Evolutionary conservation across 1,140 invertebrate genomes (phyloP).

Genomic region (Eulimnadia texana): DNA sequence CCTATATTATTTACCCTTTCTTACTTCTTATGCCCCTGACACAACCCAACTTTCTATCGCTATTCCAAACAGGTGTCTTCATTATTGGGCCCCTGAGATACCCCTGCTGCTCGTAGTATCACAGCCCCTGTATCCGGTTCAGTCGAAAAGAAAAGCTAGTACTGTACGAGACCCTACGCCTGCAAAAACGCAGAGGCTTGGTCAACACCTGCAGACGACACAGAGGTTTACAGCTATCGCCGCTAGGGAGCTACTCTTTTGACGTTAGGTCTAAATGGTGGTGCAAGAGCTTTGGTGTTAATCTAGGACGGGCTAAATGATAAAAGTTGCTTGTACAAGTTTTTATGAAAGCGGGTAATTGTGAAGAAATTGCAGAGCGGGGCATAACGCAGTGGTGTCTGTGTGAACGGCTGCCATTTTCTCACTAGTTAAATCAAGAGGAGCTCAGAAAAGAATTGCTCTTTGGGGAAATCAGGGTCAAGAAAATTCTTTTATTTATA

Average conservation of each 20-base stretch:
- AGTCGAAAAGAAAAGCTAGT: not conserved
- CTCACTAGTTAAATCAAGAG: not conserved
- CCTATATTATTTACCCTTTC: not conserved
- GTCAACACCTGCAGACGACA: too few species aligned
- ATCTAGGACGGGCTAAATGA: not conserved
- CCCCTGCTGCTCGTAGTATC: not conserved
- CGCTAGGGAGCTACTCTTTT: not conserved
- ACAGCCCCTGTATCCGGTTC: too few species aligned
- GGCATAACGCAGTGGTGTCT: not conserved
- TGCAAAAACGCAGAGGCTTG: too few species aligned
- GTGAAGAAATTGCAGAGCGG: not conserved
- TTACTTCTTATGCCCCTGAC: not conserved
- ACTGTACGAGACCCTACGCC: not conserved
- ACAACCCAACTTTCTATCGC: not conserved
- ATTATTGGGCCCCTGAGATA: not conserved
- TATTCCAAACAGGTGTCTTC: not conserved
- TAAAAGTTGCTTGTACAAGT: not conserved
- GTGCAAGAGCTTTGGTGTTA: not conserved
- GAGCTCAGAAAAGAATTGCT: not conserved
- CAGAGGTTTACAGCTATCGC: too few species aligned
- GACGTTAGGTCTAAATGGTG: not conserved
- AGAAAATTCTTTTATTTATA: too few species aligned
- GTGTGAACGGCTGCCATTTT: not conserved
- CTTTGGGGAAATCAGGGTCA: not conserved
- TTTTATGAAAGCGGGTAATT: not conserved